A percentile compares a stretch with the other conserved stretches of the same genome.
Evolutionary conservation across 2,888 invertebrate species (phyloP).

Genomic region (Lissocephala sabroskyi): DNA sequence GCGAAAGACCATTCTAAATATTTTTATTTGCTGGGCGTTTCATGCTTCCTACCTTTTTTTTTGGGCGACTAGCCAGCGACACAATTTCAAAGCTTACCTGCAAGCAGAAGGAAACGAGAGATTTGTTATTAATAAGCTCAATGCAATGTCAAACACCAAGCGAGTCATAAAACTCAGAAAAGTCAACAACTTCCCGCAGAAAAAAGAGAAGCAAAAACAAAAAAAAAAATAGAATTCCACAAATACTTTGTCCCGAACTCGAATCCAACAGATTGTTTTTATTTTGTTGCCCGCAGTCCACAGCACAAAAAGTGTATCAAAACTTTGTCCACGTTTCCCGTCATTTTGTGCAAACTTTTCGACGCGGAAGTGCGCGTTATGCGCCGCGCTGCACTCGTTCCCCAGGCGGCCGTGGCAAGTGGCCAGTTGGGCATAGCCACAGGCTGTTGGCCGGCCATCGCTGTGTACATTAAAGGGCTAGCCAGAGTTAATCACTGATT

Average conservation of each 20-base stretch:
- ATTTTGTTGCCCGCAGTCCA: too few relatives aligned
- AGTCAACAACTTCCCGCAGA: constrained; percentile 15
- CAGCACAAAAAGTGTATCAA: constrained; percentile 15
- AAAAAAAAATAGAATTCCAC: constrained; percentile 6
- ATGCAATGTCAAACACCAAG: not conserved
- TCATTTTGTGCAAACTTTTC: constrained; percentile 14
- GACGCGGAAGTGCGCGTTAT: constrained; percentile 23
- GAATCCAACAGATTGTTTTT: constrained; percentile 21
- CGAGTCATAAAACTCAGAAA: constrained; percentile 11
- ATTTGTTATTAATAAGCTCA: not conserved
- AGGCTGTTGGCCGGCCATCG: too few relatives aligned
- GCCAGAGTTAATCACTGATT: too few relatives aligned
- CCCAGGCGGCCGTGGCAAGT: too few relatives aligned
- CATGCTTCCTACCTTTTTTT: not conserved
- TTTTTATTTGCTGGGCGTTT: too few relatives aligned
- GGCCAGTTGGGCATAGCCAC: too few relatives aligned
- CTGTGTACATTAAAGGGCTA: too few relatives aligned
- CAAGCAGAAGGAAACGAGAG: constrained; percentile 3
- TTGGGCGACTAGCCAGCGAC: not conserved
- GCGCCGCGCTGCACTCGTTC: constrained; percentile 17
- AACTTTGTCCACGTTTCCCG: constrained; percentile 30
- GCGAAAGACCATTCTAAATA: too few relatives aligned
- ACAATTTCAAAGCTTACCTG: not conserved
- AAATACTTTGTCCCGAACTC: constrained; percentile 6
- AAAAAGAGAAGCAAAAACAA: not conserved